Evolutionary conservation across 2,888 invertebrate genomes (phyloP), one percentile per base, ranked within the genome.

Genomic region (Sphaerophoria taeniata): DNA sequence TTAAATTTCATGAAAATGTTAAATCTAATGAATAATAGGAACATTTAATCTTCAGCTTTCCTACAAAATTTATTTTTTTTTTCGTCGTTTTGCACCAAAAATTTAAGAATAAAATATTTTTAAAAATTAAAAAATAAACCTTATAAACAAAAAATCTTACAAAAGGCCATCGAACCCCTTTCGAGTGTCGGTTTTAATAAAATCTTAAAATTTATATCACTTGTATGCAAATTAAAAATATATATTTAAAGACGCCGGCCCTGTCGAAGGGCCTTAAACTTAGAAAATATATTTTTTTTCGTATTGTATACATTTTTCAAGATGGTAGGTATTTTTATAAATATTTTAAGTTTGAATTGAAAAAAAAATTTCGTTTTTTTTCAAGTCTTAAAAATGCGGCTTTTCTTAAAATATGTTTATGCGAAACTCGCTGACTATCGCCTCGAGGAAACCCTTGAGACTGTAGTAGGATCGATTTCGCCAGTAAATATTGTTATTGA

Each of bases 401-500:
- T 24, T 24, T 24, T 33, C 67, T 89, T 91, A 91, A 79, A 90
- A 90, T 34, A 91, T 89, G 87, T 91, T 91, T 70, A 92, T 91
- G 56, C 89, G 89, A 87, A 92, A 90, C 88, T 92, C 91, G 81
- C 90, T 89, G 72, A 92, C 91, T 78, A 92, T 91, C 84, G 87
- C 88, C 87, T 92, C 92, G 36, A 92, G 88, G 86, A 89, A 92
- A 31, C 81, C 85, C 77, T 92, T 91, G 33, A 92, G 89, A 76
- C 88, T 90, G 69, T 92, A 90, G 87, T 92, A 92, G 43, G 92
- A 92, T 87, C 90, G 89, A 73, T 87, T 89, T 72, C 92, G 90
- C 92, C 92, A 92, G 81, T 90, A 89, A 61, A 92, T 92, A 72
- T 92, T 92, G 67, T 92, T 92, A 73, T 91, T 91, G 9, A 92